Percentiles rank a stretch among this genome's conserved stretches.
phyloP scores from a whole-genome alignment of 1,140 invertebrate genomes.

The Panonychus citri region DNA sequence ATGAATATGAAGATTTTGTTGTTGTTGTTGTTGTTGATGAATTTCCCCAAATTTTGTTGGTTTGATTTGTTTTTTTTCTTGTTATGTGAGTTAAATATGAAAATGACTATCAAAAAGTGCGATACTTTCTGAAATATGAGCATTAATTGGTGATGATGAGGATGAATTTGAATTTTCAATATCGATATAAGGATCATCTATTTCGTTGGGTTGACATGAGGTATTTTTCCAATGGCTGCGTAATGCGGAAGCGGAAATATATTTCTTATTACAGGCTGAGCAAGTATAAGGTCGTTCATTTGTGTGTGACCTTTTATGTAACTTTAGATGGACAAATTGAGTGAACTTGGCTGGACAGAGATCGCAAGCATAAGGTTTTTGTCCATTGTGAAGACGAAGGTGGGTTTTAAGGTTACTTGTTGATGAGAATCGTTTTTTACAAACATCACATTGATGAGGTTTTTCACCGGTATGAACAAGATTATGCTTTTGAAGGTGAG shows the following conservation, averaged over 20 bases:
- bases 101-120: background rate
- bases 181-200: slow-evolving; percentile 13
- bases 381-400: slow-evolving; percentile 57
- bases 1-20: no score
- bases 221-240: slow-evolving; percentile 87
- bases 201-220: slow-evolving; percentile 46
- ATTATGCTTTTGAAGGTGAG: slow-evolving; percentile 90
- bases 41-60: no score
- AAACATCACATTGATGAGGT: slow-evolving; percentile 90
- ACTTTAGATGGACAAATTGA: slow-evolving; percentile 91
- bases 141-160: background rate
- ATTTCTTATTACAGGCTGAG: slow-evolving; percentile 84
- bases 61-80: no score
- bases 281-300: slow-evolving; percentile 94
- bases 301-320: slow-evolving; percentile 84
- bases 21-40: background rate
- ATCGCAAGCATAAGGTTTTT: slow-evolving; percentile 82
- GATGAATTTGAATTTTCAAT: slow-evolving; percentile 9
- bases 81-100: no score
- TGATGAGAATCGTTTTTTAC: slow-evolving; percentile 90
- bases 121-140: background rate
- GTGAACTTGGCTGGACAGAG: slow-evolving; percentile 93
- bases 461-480: slow-evolving; percentile 95
- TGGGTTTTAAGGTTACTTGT: slow-evolving; percentile 98
- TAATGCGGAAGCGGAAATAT: slow-evolving; percentile 90